Evolutionary conservation across 2,113 vertebrate genomes (phyloP).

Genomic region (Tachysurus fulvidraco): DNA sequence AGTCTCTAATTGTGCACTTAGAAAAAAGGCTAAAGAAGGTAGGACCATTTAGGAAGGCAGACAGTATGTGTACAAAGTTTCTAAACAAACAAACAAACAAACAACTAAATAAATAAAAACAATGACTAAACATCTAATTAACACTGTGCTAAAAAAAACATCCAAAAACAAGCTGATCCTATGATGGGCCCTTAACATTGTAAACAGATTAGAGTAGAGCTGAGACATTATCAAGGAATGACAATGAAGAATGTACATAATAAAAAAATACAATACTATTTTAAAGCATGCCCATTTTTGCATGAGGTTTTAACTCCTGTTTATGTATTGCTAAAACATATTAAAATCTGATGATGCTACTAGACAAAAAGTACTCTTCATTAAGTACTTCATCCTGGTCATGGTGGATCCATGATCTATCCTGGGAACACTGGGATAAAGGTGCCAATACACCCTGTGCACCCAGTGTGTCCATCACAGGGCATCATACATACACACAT

Average conservation of each 20-base stretch:
- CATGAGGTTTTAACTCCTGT: neutral
- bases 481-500: neutral
- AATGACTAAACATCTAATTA: no score
- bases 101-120: no score
- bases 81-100: neutral
- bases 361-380: neutral
- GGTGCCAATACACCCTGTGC: neutral
- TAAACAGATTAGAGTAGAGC: neutral
- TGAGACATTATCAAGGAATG: neutral
- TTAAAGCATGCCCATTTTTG: neutral
- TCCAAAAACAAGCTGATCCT: neutral
- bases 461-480: neutral
- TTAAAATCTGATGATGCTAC: neutral
- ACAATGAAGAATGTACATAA: neutral
- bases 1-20: neutral
- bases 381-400: neutral
- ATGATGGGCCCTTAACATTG: neutral
- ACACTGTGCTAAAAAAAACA: neutral
- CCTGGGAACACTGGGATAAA: neutral
- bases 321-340: neutral
- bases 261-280: neutral
- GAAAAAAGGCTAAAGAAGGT: neutral
- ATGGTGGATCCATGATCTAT: neutral
- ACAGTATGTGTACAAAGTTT: neutral
- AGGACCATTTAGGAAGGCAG: neutral